These are phyloP conservation scores for Lepidochrysops patricia DNA, from an alignment of 2,888 invertebrate genomes.

Conservation along the genomic window DNA sequence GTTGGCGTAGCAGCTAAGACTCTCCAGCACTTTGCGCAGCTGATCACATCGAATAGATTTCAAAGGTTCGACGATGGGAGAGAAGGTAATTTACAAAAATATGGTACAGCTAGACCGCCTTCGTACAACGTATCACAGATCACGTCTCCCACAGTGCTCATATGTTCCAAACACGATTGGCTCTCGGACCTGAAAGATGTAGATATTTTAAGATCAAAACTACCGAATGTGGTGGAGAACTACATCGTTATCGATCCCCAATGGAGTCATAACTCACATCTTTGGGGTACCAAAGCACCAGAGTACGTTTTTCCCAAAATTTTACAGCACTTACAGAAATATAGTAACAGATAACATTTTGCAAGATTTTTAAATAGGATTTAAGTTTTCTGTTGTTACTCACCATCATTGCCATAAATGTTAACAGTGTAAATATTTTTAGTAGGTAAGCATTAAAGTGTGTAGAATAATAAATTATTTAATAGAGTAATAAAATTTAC, in stretches of 20 bases:
- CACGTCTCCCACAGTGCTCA: constrained; percentile 30
- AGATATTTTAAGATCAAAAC: constrained; percentile 22
- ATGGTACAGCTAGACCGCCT: constrained; percentile 28
- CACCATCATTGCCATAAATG: neutral
- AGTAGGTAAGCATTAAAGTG: neutral
- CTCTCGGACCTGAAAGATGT: constrained; percentile 35
- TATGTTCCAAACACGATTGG: constrained; percentile 35
- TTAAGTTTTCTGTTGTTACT: neutral
- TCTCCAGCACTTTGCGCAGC: constrained; percentile 1
- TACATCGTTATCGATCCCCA: constrained; percentile 16
- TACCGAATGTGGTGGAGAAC: constrained; percentile 33
- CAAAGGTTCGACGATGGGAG: constrained; percentile 10
- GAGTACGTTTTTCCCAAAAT: constrained; percentile 8
- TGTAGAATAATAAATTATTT: neutral
- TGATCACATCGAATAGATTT: neutral
- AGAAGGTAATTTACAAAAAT: neutral
- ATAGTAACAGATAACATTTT: neutral
- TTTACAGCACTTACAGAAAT: neutral
- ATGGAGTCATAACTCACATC: constrained; percentile 5
- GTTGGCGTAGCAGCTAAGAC: neutral
- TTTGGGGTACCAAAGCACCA: neutral
- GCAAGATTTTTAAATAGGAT: neutral
- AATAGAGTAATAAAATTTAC: neutral
- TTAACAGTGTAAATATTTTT: neutral
- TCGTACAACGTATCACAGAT: constrained; percentile 37